Conservation (phyloP, 1,140 invertebrate genomes). For the Brachionus calyciflorus region DNA sequence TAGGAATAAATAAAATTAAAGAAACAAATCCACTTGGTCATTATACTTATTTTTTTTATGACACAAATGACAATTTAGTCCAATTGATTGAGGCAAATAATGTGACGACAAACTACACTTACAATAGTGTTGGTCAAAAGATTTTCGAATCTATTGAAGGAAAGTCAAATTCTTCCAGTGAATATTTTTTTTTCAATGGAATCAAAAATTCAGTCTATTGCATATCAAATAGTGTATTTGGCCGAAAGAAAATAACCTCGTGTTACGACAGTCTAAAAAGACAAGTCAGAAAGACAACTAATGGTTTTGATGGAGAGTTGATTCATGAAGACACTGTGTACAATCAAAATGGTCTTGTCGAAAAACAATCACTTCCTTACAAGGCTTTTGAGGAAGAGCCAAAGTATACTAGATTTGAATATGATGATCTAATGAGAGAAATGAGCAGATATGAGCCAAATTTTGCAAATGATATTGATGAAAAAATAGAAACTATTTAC, state of each 20-base stretch:
- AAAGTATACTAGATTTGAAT: slow-evolving; percentile 6
- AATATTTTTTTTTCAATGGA: slow-evolving; percentile 16
- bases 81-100: background rate
- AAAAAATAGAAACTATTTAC: slow-evolving; percentile 1
- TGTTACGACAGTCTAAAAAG: slow-evolving; percentile 8
- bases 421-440: slow-evolving; percentile 30
- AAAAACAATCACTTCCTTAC: slow-evolving; percentile 19
- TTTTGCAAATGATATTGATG: background rate
- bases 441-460: slow-evolving; percentile 9
- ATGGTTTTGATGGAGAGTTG: slow-evolving; percentile 1
- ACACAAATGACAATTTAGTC: slow-evolving; percentile 9
- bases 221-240: slow-evolving; percentile 20
- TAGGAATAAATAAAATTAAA: slow-evolving; percentile 25
- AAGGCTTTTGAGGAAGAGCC: background rate
- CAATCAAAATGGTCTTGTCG: slow-evolving; percentile 8
- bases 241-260: background rate
- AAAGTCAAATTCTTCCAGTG: slow-evolving; percentile 2
- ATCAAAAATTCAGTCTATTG: slow-evolving; percentile 16
- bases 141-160: slow-evolving; percentile 20
- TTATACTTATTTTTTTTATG: slow-evolving; percentile 12
- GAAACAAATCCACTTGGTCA: slow-evolving; percentile 19
- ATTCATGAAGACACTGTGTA: slow-evolving; percentile 19
- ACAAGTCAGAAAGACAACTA: slow-evolving; percentile 11
- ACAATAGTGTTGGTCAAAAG: slow-evolving; percentile 1
- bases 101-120: slow-evolving; percentile 14